Base-by-base conservation (phyloP, 2,888 invertebrate genomes). In the Hydriomena furcata region DNA sequence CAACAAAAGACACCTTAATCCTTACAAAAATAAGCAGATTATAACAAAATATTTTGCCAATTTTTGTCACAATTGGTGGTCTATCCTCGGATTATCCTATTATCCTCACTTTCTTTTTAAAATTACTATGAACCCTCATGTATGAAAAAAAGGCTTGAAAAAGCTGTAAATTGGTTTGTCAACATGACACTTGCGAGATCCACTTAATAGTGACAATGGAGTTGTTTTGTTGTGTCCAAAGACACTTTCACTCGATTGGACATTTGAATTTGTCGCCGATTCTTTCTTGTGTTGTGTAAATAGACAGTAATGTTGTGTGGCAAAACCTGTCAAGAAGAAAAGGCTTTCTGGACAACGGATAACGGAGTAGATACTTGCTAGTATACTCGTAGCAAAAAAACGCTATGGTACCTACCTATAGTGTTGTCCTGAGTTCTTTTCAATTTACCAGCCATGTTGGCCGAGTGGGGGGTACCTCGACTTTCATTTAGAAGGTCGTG, bases 31-130 rank as follows among this genome's bases (percentile, higher is more conserved):
- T 63, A 61, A 69, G 65, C 62, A 71, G 76, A 66, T 74, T 66
- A 68, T 60, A 77, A 79, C 76, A 82, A 81, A 88, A 90, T 89
- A 88, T 89, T 89, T 87, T 85, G 89, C 73, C 80, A 84, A 88
- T 78, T 79, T 74, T 66, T 74, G 78, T 78, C 84, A 79, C 82
- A 76, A 82, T 65, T 81, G 86, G 85, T 84, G 88, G 89, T 86
- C 84, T 66, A 81, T 76, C 72, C 45, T 37, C n/a, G 50, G 44
- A 38, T 53, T 53, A 58, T 55, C 58, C 60, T 10, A 60, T 76
- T 76, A 73, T 61, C 64, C 59, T 59, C 42, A 82, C 78, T 80
- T 80, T 79, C 79, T 76, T 79, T 77, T 71, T 77, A 71, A 60
- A 72, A 66, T 47, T 55, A 63, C 57, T 60, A 65, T 61, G 65